These are phyloP conservation scores for Quadroppia sp. DNA, from an alignment of 2,888 invertebrate species.

Conservation along the genomic window DNA sequence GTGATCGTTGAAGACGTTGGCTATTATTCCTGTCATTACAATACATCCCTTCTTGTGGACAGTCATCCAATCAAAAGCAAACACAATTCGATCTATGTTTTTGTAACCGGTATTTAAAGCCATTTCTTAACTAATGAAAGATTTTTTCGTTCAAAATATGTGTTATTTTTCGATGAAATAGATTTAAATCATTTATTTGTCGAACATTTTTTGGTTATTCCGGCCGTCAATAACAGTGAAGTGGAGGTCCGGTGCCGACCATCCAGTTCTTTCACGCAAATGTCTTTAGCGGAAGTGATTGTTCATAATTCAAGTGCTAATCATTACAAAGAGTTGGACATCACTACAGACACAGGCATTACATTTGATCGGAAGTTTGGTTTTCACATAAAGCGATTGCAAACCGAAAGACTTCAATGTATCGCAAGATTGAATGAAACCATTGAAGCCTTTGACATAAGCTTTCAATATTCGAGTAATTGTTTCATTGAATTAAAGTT, in stretches of 20 bases:
- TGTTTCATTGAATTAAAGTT: no score
- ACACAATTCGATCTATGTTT: slow-evolving; percentile 58
- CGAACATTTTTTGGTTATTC: not conserved
- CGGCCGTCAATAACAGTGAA: slow-evolving; percentile 45
- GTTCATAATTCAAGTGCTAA: not conserved
- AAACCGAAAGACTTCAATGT: not conserved
- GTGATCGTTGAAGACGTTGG: slow-evolving; percentile 53
- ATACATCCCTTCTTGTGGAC: slow-evolving; percentile 48
- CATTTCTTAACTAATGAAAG: not conserved
- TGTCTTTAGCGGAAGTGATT: slow-evolving; percentile 49
- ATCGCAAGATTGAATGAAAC: slow-evolving; percentile 6
- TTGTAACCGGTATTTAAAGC: slow-evolving; percentile 56
- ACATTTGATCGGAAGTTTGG: not conserved
- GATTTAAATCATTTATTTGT: slow-evolving; percentile 37
- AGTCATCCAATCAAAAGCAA: slow-evolving; percentile 51
- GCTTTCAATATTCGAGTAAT: not conserved
- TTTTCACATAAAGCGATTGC: not conserved
- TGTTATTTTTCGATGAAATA: not conserved
- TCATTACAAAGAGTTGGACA: not conserved
- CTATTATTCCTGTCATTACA: slow-evolving; percentile 54
- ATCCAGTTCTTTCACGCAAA: slow-evolving; percentile 60
- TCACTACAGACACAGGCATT: not conserved
- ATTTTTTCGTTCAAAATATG: no score
- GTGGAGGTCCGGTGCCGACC: slow-evolving; percentile 63
- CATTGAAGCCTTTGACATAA: not conserved